A percentile compares a stretch with the other conserved stretches of the same genome.
These are phyloP conservation scores for Cheilosia vulpina DNA, from an alignment of 2,888 invertebrate species.

Conservation along the genomic window DNA sequence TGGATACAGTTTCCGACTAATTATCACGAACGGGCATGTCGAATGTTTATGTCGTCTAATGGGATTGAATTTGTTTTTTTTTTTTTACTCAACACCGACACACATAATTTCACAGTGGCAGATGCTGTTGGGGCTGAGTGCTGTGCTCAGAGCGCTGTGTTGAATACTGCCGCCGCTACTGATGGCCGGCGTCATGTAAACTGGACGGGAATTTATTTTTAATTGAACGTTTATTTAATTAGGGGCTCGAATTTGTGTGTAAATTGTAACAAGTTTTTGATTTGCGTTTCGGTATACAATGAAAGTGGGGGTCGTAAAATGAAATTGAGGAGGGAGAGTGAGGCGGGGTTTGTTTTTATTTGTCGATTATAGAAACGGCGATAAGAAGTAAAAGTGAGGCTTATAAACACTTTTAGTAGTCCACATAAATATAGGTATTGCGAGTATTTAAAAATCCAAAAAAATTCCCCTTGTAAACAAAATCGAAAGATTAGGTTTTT, in stretches of 20 bases:
- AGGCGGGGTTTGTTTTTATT: not conserved
- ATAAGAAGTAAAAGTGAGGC: not conserved
- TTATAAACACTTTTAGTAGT: too few species aligned
- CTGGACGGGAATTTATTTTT: slow-evolving; percentile 32
- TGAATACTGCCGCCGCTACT: not conserved
- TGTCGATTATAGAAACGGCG: not conserved
- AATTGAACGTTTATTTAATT: slow-evolving; percentile 62
- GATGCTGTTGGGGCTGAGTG: not conserved
- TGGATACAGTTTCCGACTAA: slow-evolving; percentile 66
- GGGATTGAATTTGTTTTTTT: slow-evolving; percentile 53
- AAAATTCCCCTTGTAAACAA: too few species aligned
- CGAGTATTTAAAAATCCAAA: too few species aligned
- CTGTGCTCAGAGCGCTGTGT: not conserved
- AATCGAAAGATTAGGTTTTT: too few species aligned
- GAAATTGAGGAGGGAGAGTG: not conserved
- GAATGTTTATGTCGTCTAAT: slow-evolving; percentile 63
- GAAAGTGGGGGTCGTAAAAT: slow-evolving; percentile 6
- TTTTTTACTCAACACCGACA: slow-evolving; percentile 36
- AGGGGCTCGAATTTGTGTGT: slow-evolving; percentile 54
- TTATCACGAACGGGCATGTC: slow-evolving; percentile 59
- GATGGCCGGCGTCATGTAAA: not conserved
- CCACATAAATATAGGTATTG: too few species aligned
- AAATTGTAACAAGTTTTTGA: slow-evolving; percentile 17
- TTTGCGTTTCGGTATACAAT: not conserved
- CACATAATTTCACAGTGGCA: not conserved